Evolutionary conservation across 2,113 vertebrate genomes (phyloP).

Genomic region (Labrus mixtus): DNA sequence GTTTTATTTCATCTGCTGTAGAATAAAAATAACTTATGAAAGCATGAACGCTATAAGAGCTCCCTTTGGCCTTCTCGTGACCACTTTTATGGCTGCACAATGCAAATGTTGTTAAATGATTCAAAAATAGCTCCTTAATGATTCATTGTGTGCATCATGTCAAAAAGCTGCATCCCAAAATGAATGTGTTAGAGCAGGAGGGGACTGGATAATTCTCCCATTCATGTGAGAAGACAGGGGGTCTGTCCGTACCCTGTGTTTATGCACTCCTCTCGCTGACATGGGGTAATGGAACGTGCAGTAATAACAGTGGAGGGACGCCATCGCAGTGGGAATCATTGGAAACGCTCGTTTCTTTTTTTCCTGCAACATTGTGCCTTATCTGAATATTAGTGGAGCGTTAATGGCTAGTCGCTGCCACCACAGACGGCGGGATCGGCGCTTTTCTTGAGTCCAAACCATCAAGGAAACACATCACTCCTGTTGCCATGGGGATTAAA

Average conservation of each 20-base stretch:
- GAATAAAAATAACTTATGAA: too few species aligned
- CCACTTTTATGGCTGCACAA: neutral
- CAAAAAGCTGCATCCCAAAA: slow-evolving; percentile 38
- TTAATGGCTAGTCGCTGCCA: slow-evolving; percentile 38
- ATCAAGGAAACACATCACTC: slow-evolving; percentile 17
- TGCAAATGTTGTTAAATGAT: neutral
- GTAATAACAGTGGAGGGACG: slow-evolving; percentile 80
- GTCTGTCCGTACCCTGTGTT: slow-evolving; percentile 76
- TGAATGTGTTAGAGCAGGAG: slow-evolving; percentile 31
- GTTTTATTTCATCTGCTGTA: too few species aligned
- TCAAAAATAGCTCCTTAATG: slow-evolving; percentile 18
- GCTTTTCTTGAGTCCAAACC: neutral
- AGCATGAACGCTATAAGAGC: too few species aligned
- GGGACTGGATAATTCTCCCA: slow-evolving; percentile 63
- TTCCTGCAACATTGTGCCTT: slow-evolving; percentile 50
- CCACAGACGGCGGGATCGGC: neutral
- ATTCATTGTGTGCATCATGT: slow-evolving; percentile 15
- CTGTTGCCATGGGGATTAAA: slow-evolving; percentile 40
- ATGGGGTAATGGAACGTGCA: slow-evolving; percentile 71
- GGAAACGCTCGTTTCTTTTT: slow-evolving; percentile 69
- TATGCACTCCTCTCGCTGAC: slow-evolving; percentile 74
- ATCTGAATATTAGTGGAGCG: slow-evolving; percentile 68
- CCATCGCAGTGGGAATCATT: slow-evolving; percentile 69
- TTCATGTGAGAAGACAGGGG: slow-evolving; percentile 63
- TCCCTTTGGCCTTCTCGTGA: neutral